phyloP scores from a whole-genome alignment of 92 coral and sea anemone genomes.

The Anthopleura xanthogrammica region DNA sequence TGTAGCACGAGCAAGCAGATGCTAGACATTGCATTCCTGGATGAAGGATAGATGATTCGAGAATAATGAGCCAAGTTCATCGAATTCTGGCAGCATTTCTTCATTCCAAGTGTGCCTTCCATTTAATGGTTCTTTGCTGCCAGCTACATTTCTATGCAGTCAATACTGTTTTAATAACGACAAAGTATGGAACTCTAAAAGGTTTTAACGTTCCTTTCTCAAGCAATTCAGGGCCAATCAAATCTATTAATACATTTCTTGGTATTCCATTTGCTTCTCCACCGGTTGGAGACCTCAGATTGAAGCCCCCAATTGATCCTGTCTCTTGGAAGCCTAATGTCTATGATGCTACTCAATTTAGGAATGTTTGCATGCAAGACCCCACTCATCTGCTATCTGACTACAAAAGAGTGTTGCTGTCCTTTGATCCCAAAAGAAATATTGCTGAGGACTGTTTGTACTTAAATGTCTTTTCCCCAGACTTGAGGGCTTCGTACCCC shows the following conservation, averaged over 20 bases:
- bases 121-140: neutral
- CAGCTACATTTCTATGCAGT: conserved; percentile 3
- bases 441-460: conserved; percentile 63
- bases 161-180: conserved; percentile 27
- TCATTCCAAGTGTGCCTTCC: neutral
- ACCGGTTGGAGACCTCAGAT: conserved; percentile 53
- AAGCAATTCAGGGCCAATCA: conserved; percentile 18
- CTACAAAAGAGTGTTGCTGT: conserved; percentile 23
- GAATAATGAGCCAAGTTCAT: neutral
- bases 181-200: conserved; percentile 40
- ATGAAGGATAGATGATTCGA: neutral
- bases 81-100: neutral
- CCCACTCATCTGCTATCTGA: neutral
- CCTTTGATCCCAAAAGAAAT: conserved; percentile 17
- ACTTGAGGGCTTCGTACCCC: conserved; percentile 23
- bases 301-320: conserved; percentile 42
- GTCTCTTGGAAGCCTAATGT: conserved; percentile 39
- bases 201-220: conserved; percentile 26
- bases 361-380: conserved; percentile 53
- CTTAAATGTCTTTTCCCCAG: conserved; percentile 60
- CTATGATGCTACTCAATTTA: conserved; percentile 43
- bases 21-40: neutral
- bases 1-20: neutral
- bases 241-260: conserved; percentile 24
- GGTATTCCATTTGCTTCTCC: conserved; percentile 58